Conservation (phyloP, 2,888 invertebrate genomes). For the Tubulanus polymorphus region DNA sequence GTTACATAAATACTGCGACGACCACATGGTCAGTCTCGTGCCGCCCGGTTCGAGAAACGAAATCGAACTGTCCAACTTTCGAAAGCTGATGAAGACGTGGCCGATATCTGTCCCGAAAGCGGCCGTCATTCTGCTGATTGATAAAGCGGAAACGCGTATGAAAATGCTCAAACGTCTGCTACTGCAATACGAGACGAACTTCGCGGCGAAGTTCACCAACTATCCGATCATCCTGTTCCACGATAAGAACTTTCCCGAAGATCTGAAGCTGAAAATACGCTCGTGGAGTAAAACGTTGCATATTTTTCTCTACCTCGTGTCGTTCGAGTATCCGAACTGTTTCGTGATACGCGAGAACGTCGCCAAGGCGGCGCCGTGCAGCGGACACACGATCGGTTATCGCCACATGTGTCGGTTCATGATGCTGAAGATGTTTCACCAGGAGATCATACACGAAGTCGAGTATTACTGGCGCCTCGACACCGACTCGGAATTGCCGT, state of each 20-base stretch:
- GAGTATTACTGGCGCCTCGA: slow-evolving; percentile 25
- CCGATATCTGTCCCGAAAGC: neutral
- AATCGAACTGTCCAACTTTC: too few species aligned
- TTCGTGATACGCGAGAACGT: too few species aligned
- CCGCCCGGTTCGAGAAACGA: too few species aligned
- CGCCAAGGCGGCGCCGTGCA: neutral
- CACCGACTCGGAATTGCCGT: slow-evolving; percentile 20
- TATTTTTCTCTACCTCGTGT: neutral
- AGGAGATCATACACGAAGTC: slow-evolving; percentile 17
- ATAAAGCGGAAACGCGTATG: neutral
- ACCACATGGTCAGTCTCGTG: too few species aligned
- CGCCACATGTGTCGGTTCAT: slow-evolving; percentile 27
- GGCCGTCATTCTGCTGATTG: neutral
- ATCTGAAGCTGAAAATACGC: neutral
- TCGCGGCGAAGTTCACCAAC: slow-evolving; percentile 17
- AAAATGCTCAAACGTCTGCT: neutral
- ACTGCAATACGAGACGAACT: slow-evolving; percentile 2
- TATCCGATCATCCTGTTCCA: slow-evolving; percentile 25
- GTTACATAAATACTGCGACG: too few species aligned
- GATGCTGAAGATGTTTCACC: slow-evolving; percentile 18
- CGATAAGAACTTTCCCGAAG: slow-evolving; percentile 13
- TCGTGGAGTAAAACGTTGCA: neutral
- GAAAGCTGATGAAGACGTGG: too few species aligned
- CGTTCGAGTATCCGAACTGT: too few species aligned
- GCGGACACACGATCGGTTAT: slow-evolving; percentile 14